phyloP scores from a whole-genome alignment of 2,888 invertebrate genomes.

The Neocrepidodera transversa region DNA sequence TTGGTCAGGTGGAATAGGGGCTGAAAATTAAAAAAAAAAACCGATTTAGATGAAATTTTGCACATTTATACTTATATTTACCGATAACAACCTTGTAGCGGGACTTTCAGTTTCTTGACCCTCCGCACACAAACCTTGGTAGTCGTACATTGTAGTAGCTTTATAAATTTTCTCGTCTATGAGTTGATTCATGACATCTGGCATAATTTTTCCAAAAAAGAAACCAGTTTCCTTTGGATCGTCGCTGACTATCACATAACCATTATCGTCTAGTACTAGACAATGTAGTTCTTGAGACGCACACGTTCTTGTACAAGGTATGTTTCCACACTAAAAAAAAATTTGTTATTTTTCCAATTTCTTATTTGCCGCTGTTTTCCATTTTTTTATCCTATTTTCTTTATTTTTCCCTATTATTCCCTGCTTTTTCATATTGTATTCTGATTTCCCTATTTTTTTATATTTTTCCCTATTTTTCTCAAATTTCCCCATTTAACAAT shows the following conservation, averaged over 20 bases:
- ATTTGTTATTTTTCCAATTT: too few relatives aligned
- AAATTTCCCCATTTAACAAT: too few relatives aligned
- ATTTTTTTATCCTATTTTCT: too few relatives aligned
- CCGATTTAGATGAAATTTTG: too few relatives aligned
- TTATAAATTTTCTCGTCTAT: constrained; percentile 81
- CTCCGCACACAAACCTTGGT: constrained; percentile 88
- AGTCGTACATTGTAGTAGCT: constrained; percentile 80
- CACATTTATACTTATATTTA: constrained; percentile 46
- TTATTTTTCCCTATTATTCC: too few relatives aligned
- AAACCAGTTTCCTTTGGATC: constrained; percentile 72
- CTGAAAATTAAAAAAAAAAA: constrained; percentile 57
- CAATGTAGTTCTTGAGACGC: constrained; percentile 77
- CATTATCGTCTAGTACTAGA: constrained; percentile 87
- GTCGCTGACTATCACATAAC: constrained; percentile 79
- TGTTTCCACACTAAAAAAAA: constrained; percentile 45
- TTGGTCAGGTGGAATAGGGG: constrained; percentile 67
- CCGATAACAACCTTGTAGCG: constrained; percentile 54
- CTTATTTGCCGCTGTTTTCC: too few relatives aligned
- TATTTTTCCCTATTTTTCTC: too few relatives aligned
- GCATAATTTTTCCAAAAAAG: constrained; percentile 83
- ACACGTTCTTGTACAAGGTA: constrained; percentile 65
- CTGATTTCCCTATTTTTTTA: too few relatives aligned
- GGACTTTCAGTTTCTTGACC: constrained; percentile 67
- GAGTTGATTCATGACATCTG: constrained; percentile 76
- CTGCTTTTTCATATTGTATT: too few relatives aligned